Base-by-base conservation (phyloP, 2,113 vertebrate species). In the Anarhynchus alexandrinus region DNA sequence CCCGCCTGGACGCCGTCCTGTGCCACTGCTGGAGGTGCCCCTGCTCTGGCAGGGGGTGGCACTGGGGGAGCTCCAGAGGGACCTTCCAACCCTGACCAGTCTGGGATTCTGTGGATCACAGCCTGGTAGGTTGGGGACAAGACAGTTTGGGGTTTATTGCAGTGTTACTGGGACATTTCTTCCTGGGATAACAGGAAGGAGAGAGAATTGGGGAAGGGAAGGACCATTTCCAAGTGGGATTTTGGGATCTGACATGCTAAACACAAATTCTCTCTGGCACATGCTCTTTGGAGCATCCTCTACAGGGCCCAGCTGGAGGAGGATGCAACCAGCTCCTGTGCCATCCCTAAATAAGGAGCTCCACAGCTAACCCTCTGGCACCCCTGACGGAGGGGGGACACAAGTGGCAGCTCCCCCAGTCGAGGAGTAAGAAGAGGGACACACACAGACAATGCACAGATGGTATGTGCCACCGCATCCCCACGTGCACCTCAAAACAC, bases 401-500 rank as follows among this genome's bases (percentile, higher is more conserved):
- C 0, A 2, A 51, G 4, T 5, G 8, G 29, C 51, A 67, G 64
- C 64, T 69, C 29, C 73, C 47, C 3, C 15, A 8, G 13, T 6
- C 2, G 2, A 27, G 66, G 6, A 30, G 34, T 12, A 92, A 79
- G 43, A 64, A n/a, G 40, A 40, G 29, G 54, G 22, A 27, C 4
- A 21, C 6, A 5, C 1, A 0, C 1, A 7, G 80, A 80, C 8
- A 10, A 49, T 8, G 38, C 52, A 70, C 18, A 4, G 8, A 1
- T 22, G 42, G 22, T 3, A 0, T 4, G 7, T 69, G 30, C 52
- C 52, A 34, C 54, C 18, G 3, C 36, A 36, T 32, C 61, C 81
- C 55, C 26, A 5, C 0, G 0, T 4, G 8, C 6, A 3, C 52
- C 66, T 61, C 15, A 5, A 45, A 73, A 84, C 12, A 5, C n/a